Conservation (phyloP, 2,113 vertebrate species). For the Fukomys damarensis region DNA sequence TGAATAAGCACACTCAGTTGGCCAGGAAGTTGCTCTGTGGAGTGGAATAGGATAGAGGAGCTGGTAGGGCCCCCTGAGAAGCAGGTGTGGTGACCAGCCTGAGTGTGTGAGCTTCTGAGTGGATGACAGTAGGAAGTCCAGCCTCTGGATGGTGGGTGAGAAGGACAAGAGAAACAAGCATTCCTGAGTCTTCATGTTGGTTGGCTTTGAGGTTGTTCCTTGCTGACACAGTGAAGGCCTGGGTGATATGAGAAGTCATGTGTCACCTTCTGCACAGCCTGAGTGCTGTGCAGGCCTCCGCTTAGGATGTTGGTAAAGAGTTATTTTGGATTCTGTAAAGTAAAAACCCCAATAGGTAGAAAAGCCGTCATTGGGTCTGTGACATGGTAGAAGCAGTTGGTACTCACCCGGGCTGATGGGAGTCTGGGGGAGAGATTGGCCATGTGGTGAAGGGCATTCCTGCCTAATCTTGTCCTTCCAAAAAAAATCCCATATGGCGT, state of each 20-base stretch:
- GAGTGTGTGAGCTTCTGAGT: neutral
- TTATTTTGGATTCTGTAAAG: neutral
- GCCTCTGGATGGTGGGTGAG: neutral
- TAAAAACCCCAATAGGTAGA: neutral
- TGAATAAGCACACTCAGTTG: neutral
- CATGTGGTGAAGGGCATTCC: neutral
- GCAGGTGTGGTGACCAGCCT: neutral
- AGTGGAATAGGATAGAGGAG: neutral
- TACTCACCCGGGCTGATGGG: neutral
- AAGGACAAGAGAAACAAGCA: neutral
- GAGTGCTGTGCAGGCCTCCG: neutral
- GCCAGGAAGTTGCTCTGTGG: neutral
- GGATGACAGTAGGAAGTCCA: too few relatives aligned
- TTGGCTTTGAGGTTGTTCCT: neutral
- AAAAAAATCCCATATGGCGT: neutral
- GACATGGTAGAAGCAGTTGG: neutral
- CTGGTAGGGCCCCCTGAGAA: neutral
- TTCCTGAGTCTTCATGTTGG: neutral
- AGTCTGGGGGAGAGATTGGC: too few relatives aligned
- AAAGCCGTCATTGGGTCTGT: neutral
- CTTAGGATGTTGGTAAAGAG: neutral
- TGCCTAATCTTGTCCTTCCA: neutral
- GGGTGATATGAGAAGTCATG: neutral
- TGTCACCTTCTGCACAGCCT: neutral
- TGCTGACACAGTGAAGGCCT: too few relatives aligned